Evolutionary conservation across 1,140 invertebrate species (phyloP).

Genomic region (Drosophila nasuta): DNA sequence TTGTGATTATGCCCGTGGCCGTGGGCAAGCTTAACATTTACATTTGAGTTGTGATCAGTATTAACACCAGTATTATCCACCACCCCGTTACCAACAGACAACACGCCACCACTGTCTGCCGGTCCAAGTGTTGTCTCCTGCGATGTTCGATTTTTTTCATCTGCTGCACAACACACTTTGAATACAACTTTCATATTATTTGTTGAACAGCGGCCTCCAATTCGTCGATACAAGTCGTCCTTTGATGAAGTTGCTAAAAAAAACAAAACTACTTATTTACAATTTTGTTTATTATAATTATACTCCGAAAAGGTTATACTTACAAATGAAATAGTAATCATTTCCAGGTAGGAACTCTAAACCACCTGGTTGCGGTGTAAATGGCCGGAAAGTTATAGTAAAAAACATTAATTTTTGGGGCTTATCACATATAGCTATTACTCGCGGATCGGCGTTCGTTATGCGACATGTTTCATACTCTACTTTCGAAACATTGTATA

Average conservation of each 20-base stretch:
- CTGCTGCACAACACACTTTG: conserved; percentile 94
- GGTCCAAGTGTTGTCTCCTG: conserved; percentile 82
- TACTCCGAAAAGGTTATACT: conserved; percentile 80
- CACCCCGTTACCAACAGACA: conserved; percentile 24
- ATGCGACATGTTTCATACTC: conserved; percentile 98
- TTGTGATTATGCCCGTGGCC: conserved; percentile 44
- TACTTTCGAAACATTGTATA: conserved; percentile 98
- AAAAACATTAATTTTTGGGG: conserved; percentile 97
- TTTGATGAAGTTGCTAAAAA: conserved; percentile 92
- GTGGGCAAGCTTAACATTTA: conserved; percentile 36
- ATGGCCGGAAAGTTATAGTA: conserved; percentile 98
- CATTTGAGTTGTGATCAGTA: conserved; percentile 40
- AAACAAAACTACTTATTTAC: neutral
- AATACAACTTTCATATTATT: conserved; percentile 98
- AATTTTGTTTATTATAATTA: neutral
- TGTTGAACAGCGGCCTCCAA: conserved; percentile 94
- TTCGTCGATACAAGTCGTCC: conserved; percentile 94
- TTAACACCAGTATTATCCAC: conserved; percentile 41
- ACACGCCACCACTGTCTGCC: conserved; percentile 56
- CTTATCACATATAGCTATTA: conserved; percentile 98
- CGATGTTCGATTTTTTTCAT: conserved; percentile 85
- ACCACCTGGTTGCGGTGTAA: conserved; percentile 97
- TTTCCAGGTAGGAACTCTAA: conserved; percentile 97
- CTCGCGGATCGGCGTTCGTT: conserved; percentile 95
- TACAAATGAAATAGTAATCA: conserved; percentile 98